A percentile compares a stretch with the other conserved stretches of the same genome.
phyloP scores from a whole-genome alignment of 2,113 vertebrate genomes.

The Lophochroa leadbeateri region DNA sequence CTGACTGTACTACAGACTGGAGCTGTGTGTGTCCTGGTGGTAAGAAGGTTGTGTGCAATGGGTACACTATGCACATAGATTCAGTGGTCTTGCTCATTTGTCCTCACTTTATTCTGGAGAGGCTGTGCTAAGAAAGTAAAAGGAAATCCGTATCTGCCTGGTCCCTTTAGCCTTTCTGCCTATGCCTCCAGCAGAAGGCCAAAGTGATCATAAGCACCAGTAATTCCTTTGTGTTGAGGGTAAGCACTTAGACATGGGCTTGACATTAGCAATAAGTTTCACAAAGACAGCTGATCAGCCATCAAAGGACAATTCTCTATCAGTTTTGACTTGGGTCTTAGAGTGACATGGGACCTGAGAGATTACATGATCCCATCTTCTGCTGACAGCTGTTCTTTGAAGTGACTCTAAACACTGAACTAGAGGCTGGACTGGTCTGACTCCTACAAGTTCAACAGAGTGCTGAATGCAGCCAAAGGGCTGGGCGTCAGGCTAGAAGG shows the following conservation, averaged over 20 bases:
- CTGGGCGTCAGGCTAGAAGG: not conserved
- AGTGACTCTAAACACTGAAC: not conserved
- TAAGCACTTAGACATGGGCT: not conserved
- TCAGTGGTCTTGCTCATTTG: not conserved
- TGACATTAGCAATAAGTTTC: conserved; percentile 33
- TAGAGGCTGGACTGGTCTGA: not conserved
- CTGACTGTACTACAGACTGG: not conserved
- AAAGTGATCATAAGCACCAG: not conserved
- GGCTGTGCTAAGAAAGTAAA: not conserved
- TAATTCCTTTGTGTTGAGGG: not conserved
- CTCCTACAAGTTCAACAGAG: not conserved
- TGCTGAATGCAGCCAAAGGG: not conserved
- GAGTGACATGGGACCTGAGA: not conserved
- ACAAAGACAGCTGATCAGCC: not conserved
- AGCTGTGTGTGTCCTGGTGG: not conserved
- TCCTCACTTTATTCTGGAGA: not conserved
- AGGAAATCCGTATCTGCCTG: not conserved
- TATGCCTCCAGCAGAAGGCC: not conserved
- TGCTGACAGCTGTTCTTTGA: not conserved
- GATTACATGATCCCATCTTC: not conserved
- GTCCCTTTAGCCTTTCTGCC: not conserved
- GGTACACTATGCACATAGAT: no score
- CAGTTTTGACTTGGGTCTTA: not conserved
- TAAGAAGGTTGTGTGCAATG: not conserved
- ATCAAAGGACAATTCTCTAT: not conserved